phyloP scores from a whole-genome alignment of 2,888 invertebrate species.

The Ypsolopha scabrella region DNA sequence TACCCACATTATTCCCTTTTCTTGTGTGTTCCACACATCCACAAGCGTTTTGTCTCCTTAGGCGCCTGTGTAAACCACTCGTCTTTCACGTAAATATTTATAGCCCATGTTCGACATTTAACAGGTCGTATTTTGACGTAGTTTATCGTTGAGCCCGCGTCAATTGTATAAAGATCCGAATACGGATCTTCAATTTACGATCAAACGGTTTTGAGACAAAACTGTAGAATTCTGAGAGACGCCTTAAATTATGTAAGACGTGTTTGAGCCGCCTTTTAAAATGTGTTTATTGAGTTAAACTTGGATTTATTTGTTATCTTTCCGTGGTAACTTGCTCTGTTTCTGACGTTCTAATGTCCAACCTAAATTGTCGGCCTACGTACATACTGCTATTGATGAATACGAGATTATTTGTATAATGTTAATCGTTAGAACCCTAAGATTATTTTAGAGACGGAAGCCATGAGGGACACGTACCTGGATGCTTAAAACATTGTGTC shows the following conservation, averaged over 20 bases:
- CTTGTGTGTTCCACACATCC: neutral
- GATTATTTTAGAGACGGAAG: too few species aligned
- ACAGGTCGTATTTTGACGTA: conserved; percentile 47
- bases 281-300: conserved; percentile 1
- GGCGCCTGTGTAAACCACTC: conserved; percentile 1
- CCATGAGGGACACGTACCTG: too few species aligned
- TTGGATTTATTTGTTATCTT: too few species aligned
- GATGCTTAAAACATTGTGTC: too few species aligned
- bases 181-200: conserved; percentile 7
- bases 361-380: too few species aligned
- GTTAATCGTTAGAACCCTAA: too few species aligned
- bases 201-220: conserved; percentile 7
- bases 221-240: conserved; percentile 5
- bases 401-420: too few species aligned
- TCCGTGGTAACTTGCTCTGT: too few species aligned
- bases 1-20: too few species aligned
- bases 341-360: too few species aligned
- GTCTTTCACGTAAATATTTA: conserved; percentile 23
- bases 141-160: conserved; percentile 31
- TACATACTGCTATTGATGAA: too few species aligned
- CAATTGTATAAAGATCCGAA: conserved; percentile 14
- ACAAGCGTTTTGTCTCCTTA: neutral
- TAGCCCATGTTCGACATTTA: conserved; percentile 36
- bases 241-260: neutral
- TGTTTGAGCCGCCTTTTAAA: neutral